Evolutionary conservation across 2,888 invertebrate genomes (phyloP).

Genomic region (Uropetala carovei): DNA sequence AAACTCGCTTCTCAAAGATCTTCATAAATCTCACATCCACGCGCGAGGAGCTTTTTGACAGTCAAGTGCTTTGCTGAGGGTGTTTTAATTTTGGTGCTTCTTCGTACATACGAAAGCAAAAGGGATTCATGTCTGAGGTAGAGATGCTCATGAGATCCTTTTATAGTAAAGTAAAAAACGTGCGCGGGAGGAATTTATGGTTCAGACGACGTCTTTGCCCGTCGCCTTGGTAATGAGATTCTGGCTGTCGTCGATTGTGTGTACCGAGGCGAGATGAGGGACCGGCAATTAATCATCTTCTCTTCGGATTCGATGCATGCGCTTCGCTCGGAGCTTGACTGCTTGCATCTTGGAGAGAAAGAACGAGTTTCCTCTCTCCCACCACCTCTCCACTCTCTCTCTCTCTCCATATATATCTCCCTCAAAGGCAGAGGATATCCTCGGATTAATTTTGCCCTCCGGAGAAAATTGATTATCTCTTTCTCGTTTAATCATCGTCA

Average conservation of each 20-base stretch:
- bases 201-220: background rate
- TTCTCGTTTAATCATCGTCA: constrained; percentile 24
- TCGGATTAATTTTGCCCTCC: background rate
- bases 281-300: constrained; percentile 42
- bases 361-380: background rate
- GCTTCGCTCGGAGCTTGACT: background rate
- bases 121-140: too few relatives aligned
- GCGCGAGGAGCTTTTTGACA: too few relatives aligned
- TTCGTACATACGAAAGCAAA: too few relatives aligned
- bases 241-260: constrained; percentile 42
- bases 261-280: background rate
- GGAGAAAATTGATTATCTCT: background rate
- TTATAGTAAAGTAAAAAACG: too few relatives aligned
- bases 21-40: too few relatives aligned
- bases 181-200: background rate
- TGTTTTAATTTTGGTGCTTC: too few relatives aligned
- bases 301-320: background rate
- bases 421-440: constrained; percentile 1
- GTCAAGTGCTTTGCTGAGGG: too few relatives aligned
- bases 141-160: too few relatives aligned
- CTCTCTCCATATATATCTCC: too few relatives aligned
- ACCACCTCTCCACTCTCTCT: too few relatives aligned
- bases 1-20: too few relatives aligned
- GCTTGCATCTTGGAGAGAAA: background rate
- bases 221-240: constrained; percentile 52